These are phyloP conservation scores for Saxidomus purpurata DNA, from an alignment of 1,140 invertebrate genomes.

Conservation along the genomic window DNA sequence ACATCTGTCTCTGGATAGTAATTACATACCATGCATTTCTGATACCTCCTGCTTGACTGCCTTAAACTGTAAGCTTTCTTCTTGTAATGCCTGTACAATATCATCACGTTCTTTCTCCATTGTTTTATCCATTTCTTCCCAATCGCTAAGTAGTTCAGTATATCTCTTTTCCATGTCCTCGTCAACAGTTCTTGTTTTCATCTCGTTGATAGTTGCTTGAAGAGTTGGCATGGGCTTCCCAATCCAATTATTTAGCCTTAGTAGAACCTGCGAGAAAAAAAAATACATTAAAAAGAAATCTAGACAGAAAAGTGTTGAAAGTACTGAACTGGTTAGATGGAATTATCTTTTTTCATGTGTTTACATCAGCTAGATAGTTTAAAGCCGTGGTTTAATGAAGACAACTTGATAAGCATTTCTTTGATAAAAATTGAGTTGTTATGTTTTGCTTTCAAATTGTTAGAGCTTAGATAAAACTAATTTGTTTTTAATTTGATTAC, in stretches of 20 bases:
- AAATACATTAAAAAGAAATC: not conserved
- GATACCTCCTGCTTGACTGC: not conserved
- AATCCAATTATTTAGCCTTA: not conserved
- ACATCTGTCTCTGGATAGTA: too few species aligned
- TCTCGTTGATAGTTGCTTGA: not conserved
- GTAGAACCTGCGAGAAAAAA: not conserved
- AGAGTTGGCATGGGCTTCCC: not conserved
- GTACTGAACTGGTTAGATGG: too few species aligned
- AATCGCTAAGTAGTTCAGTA: not conserved
- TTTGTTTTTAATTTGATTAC: too few species aligned
- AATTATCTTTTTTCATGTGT: too few species aligned
- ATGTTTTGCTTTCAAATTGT: too few species aligned
- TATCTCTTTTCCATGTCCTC: not conserved
- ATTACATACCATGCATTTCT: not conserved
- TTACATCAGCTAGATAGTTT: too few species aligned
- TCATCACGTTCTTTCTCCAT: too few species aligned
- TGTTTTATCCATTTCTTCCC: not conserved
- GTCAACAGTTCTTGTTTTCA: not conserved
- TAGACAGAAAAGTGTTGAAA: not conserved
- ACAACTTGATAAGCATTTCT: too few species aligned
- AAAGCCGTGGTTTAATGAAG: too few species aligned
- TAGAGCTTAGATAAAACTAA: too few species aligned
- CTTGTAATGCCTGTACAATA: too few species aligned
- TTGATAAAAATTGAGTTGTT: too few species aligned
- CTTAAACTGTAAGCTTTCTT: not conserved